Conservation (phyloP, 1,140 invertebrate species). For the Drosophila melanica region DNA sequence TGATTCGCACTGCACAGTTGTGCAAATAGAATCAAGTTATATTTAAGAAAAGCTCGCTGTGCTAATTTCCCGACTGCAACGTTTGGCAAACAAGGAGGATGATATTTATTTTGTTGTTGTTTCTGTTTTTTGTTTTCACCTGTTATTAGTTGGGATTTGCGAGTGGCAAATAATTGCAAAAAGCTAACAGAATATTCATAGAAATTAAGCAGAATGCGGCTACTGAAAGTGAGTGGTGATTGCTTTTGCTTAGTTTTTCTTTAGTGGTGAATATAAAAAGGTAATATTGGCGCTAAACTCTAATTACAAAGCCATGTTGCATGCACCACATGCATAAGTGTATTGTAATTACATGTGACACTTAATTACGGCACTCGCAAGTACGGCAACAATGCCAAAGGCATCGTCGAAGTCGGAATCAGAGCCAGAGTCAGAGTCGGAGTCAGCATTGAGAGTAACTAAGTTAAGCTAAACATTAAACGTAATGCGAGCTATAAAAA, state of each 20-base stretch:
- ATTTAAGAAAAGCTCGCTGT: constrained; percentile 13
- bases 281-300: constrained; percentile 69
- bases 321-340: constrained; percentile 70
- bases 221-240: constrained; percentile 5
- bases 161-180: constrained; percentile 63
- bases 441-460: constrained; percentile 57
- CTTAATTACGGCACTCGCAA: constrained; percentile 74
- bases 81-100: constrained; percentile 6
- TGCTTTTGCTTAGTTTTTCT: constrained; percentile 21
- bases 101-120: constrained; percentile 9
- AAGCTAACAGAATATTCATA: constrained; percentile 68
- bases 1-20: constrained; percentile 5
- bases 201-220: constrained; percentile 57
- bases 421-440: constrained; percentile 25
- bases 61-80: constrained; percentile 11
- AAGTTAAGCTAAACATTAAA: constrained; percentile 81
- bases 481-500: constrained; percentile 77
- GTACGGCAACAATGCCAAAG: constrained; percentile 47
- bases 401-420: constrained; percentile 37
- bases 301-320: constrained; percentile 75
- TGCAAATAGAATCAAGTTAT: constrained; percentile 17
- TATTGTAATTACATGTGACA: constrained; percentile 83
- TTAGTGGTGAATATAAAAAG: constrained; percentile 8
- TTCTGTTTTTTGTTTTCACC: constrained; percentile 20
- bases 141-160: constrained; percentile 28